These are phyloP conservation scores for Pomacea maculata DNA, from an alignment of 1,140 invertebrate species.

Conservation along the genomic window DNA sequence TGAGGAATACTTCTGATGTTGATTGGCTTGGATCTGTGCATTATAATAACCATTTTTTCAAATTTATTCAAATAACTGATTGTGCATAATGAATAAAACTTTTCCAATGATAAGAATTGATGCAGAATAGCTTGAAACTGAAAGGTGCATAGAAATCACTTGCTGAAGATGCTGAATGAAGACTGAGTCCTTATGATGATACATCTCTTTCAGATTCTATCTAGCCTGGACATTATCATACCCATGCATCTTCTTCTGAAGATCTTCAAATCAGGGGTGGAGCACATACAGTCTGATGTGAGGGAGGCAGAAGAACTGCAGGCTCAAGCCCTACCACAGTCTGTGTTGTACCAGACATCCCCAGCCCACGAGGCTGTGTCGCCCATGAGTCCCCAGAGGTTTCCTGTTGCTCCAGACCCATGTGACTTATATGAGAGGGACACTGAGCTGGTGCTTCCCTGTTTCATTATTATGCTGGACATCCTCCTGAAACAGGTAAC, in stretches of 20 bases:
- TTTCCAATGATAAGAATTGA: neutral
- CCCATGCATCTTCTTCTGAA: constrained; percentile 58
- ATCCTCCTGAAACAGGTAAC: constrained; percentile 90
- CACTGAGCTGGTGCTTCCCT: constrained; percentile 75
- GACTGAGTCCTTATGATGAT: neutral
- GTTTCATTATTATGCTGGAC: constrained; percentile 96
- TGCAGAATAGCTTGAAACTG: neutral
- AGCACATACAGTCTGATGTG: constrained; percentile 40
- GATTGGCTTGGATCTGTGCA: too few species aligned
- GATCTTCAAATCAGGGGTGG: constrained; percentile 60
- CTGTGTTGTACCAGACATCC: constrained; percentile 33
- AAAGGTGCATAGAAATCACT: neutral
- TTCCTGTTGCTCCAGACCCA: constrained; percentile 41
- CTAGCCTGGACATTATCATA: constrained; percentile 61
- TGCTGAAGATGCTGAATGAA: neutral
- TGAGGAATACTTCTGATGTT: too few species aligned
- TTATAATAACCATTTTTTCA: too few species aligned
- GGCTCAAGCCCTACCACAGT: constrained; percentile 27
- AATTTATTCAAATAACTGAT: too few species aligned
- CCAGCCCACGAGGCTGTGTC: constrained; percentile 37
- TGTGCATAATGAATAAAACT: too few species aligned
- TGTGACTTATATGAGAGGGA: constrained; percentile 58
- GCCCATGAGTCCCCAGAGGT: constrained; percentile 56
- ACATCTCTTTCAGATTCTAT: constrained; percentile 54
- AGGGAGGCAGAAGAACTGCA: constrained; percentile 34